phyloP scores from a whole-genome alignment of 2,888 invertebrate species.

The Celastrina argiolus region DNA sequence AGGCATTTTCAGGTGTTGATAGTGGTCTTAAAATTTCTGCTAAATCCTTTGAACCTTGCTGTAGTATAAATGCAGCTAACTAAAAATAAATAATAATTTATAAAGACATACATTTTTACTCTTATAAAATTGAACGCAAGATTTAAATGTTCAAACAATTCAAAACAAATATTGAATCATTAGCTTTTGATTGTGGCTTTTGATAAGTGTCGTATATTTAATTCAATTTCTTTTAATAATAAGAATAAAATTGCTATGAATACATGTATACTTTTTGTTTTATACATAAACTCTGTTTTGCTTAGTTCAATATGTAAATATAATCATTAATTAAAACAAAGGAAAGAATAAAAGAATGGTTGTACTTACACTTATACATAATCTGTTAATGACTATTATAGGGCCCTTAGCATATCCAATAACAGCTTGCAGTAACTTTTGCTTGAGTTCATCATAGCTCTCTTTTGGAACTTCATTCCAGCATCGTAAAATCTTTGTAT shows the following conservation, averaged over 20 bases:
- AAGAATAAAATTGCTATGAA: too few species aligned
- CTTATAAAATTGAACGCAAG: too few species aligned
- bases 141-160: too few species aligned
- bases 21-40: conserved; percentile 84
- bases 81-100: conserved; percentile 56
- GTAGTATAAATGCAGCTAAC: conserved; percentile 91
- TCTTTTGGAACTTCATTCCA: conserved; percentile 92
- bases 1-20: conserved; percentile 70
- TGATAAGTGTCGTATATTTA: too few species aligned
- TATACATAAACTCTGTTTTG: too few species aligned
- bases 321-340: background rate
- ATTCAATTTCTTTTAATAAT: too few species aligned
- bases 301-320: too few species aligned
- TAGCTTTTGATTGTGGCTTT: too few species aligned
- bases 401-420: conserved; percentile 88
- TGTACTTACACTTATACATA: conserved; percentile 92
- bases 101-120: too few species aligned
- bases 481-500: conserved; percentile 90
- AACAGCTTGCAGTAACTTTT: conserved; percentile 86
- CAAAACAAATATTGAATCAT: too few species aligned
- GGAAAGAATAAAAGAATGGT: background rate
- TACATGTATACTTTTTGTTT: too few species aligned
- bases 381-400: conserved; percentile 89
- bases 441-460: conserved; percentile 86
- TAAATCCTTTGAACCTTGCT: conserved; percentile 82